Evolutionary conservation across 1,140 invertebrate genomes (phyloP).

Genomic region (Camponotus floridanus): DNA sequence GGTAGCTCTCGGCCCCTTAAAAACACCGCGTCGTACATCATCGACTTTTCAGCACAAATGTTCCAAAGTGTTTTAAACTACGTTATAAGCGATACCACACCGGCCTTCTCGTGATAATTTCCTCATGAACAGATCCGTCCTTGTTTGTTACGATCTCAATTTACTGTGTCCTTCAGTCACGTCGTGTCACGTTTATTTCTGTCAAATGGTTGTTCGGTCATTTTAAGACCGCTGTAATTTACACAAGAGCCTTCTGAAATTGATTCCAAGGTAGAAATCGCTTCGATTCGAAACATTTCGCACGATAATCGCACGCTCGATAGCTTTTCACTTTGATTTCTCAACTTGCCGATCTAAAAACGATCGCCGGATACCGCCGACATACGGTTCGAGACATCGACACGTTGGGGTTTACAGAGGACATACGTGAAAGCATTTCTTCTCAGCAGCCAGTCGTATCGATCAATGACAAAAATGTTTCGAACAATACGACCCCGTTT

Average conservation of each 20-base stretch:
- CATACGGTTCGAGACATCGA: conserved; percentile 54
- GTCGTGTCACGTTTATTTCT: conserved; percentile 11
- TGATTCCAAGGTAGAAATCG: not conserved
- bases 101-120: conserved; percentile 46
- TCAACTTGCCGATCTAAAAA: conserved; percentile 36
- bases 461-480: conserved; percentile 86
- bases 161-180: conserved; percentile 25
- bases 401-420: conserved; percentile 44
- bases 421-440: conserved; percentile 53
- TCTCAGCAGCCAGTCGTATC: conserved; percentile 79
- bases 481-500: conserved; percentile 85
- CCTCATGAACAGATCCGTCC: conserved; percentile 36
- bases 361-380: conserved; percentile 48
- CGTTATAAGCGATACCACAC: conserved; percentile 2
- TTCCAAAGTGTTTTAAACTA: conserved; percentile 38
- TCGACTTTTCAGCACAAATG: conserved; percentile 50
- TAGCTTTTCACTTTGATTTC: conserved; percentile 19
- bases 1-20: conserved; percentile 40
- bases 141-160: conserved; percentile 41
- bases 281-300: conserved; percentile 11
- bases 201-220: not conserved
- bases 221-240: not conserved
- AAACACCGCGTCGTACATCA: conserved; percentile 54
- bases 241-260: not conserved
- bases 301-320: conserved; percentile 20